Conservation (phyloP, 1,140 invertebrate genomes). For the Triops longicaudatus region DNA sequence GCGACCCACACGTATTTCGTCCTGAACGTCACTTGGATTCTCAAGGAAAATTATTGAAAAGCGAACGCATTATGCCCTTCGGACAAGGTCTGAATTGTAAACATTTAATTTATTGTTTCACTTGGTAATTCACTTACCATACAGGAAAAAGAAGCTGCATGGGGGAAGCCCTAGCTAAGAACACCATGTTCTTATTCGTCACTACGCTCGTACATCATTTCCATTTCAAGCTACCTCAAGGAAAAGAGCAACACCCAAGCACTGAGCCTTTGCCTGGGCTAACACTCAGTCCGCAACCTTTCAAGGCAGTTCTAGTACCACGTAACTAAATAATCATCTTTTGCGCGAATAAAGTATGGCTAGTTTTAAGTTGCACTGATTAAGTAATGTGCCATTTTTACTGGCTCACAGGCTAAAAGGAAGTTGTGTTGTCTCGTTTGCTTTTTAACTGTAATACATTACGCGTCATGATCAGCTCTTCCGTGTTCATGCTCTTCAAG, state of each 20-base stretch:
- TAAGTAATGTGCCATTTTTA: too few species aligned
- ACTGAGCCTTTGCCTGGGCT: not conserved
- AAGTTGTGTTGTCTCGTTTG: too few species aligned
- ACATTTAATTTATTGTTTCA: not conserved
- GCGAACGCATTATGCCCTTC: slow-evolving; percentile 23
- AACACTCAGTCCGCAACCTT: not conserved
- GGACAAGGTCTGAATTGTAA: not conserved
- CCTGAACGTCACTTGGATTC: slow-evolving; percentile 25
- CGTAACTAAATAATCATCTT: not conserved
- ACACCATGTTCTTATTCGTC: slow-evolving; percentile 24
- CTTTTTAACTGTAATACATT: not conserved
- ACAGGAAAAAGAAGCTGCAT: slow-evolving; percentile 23
- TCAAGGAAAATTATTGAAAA: slow-evolving; percentile 10
- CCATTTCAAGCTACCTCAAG: not conserved
- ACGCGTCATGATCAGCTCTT: not conserved
- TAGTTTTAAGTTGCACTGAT: not conserved
- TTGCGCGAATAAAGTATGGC: not conserved
- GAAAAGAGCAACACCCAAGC: not conserved
- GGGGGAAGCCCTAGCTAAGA: slow-evolving; percentile 21
- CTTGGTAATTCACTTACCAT: not conserved
- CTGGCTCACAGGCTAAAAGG: not conserved
- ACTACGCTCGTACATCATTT: not conserved
- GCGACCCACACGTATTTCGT: slow-evolving; percentile 45
- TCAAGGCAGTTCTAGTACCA: not conserved
- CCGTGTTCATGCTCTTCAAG: slow-evolving; percentile 16